Conservation (phyloP, 2,113 vertebrate species). For the Mustela lutreola region DNA sequence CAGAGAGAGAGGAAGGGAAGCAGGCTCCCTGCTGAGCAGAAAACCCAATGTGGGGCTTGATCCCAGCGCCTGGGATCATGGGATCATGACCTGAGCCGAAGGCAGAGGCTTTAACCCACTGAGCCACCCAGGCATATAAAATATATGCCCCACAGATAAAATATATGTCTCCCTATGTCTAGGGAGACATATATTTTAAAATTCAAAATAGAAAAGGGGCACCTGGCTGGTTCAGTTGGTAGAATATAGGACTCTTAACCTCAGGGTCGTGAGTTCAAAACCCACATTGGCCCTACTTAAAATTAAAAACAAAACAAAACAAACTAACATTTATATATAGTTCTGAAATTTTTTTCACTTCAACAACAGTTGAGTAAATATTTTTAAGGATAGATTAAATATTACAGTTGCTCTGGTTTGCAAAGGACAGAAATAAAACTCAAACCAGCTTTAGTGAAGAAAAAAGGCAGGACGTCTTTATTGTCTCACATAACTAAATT, state of each 20-base stretch:
- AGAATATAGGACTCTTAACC: not conserved
- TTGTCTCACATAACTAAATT: not conserved
- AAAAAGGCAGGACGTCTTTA: not conserved
- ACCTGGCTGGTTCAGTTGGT: not conserved
- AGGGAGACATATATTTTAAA: not conserved
- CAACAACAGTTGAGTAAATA: not conserved
- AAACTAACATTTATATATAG: not conserved
- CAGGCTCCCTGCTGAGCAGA: too few species aligned
- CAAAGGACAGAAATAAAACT: not conserved
- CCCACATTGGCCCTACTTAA: not conserved
- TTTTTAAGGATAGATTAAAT: conserved; percentile 9
- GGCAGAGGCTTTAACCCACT: too few species aligned
- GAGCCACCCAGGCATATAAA: too few species aligned
- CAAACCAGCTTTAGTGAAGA: not conserved
- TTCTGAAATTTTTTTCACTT: not conserved
- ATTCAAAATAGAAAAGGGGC: not conserved
- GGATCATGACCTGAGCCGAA: too few species aligned
- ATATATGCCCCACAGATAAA: too few species aligned
- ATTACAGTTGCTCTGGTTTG: not conserved
- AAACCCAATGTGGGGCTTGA: too few species aligned
- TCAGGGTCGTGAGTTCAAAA: not conserved
- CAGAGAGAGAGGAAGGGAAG: too few species aligned
- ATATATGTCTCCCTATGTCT: too few species aligned
- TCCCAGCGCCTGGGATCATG: too few species aligned
- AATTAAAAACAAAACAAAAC: not conserved